phyloP scores from a whole-genome alignment of 1,140 invertebrate genomes.

The Sinella curviseta region DNA sequence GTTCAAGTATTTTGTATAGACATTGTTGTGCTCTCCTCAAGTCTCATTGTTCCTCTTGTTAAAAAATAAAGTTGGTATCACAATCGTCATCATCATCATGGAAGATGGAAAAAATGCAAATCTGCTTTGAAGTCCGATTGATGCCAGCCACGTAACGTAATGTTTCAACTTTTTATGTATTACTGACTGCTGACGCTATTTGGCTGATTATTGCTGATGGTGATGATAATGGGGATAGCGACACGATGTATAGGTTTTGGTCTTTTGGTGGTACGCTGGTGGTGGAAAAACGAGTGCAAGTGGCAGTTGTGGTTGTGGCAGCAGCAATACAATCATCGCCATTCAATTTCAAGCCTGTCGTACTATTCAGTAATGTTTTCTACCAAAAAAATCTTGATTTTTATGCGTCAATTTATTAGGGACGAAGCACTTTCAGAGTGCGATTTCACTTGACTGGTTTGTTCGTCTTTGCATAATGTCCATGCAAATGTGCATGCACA shows the following conservation, averaged over 20 bases:
- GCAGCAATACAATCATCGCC: background rate
- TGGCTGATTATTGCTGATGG: constrained; percentile 1
- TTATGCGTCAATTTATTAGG: no score
- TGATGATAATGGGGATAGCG: background rate
- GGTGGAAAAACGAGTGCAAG: background rate
- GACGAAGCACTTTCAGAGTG: no score
- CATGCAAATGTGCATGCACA: no score
- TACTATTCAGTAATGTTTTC: background rate
- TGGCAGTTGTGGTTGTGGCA: background rate
- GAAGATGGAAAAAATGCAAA: background rate
- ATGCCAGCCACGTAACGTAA: no score
- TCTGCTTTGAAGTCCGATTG: background rate
- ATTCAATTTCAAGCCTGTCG: background rate
- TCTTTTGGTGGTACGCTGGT: background rate
- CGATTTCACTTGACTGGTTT: no score
- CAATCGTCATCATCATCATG: background rate
- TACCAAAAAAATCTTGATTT: no score
- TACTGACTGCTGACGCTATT: background rate
- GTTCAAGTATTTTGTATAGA: no score
- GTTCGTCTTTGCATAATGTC: no score
- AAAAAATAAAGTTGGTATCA: no score
- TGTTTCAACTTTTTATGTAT: background rate
- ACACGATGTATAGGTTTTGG: background rate
- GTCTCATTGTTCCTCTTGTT: no score
- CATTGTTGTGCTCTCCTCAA: no score